A percentile compares a stretch with the other conserved stretches of the same genome.
Conservation (phyloP, 2,113 vertebrate species). For the Pygoscelis adeliae region DNA sequence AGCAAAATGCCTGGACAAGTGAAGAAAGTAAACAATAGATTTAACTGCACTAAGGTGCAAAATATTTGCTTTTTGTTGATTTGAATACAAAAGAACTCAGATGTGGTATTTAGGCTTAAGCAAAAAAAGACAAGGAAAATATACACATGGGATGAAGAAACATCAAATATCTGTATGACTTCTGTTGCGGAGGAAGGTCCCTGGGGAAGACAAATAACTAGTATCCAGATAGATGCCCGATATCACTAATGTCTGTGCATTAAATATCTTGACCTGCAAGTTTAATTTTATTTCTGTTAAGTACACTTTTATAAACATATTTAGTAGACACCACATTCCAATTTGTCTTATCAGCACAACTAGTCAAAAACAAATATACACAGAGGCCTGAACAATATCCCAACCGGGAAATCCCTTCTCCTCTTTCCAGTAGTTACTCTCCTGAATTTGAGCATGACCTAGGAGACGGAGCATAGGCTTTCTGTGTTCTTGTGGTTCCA, state of each 20-base stretch:
- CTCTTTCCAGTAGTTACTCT: background rate
- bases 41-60: conserved; percentile 43
- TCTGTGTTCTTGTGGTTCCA: background rate
- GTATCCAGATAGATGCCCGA: background rate
- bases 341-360: background rate
- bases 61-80: conserved; percentile 40
- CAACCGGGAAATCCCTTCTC: background rate
- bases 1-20: background rate
- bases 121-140: conserved; percentile 53
- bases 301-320: background rate
- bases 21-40: conserved; percentile 26
- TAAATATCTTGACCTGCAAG: background rate
- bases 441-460: background rate
- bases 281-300: background rate
- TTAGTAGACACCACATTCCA: background rate
- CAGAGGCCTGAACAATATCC: background rate
- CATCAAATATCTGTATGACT: conserved; percentile 30
- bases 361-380: background rate
- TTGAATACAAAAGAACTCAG: conserved; percentile 31
- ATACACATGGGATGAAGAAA: background rate
- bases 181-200: background rate
- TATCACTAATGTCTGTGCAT: background rate
- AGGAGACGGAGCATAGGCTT: background rate
- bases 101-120: conserved; percentile 25
- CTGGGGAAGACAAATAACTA: background rate